Evolutionary conservation across 2,888 invertebrate species (phyloP).

Genomic region (Slavum lentiscoides): DNA sequence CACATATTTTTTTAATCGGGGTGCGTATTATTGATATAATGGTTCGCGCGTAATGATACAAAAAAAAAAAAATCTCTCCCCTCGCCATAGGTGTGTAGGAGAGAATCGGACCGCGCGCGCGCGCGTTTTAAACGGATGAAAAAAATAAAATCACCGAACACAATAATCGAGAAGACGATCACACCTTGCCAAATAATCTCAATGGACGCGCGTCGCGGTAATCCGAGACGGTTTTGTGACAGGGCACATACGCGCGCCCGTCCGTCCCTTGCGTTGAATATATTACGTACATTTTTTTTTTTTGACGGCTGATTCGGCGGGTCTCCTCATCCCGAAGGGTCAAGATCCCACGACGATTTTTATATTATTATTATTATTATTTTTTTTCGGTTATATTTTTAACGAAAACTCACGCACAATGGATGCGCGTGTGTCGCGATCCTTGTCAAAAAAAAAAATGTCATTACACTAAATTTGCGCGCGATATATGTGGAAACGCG

Average conservation of each 20-base stretch:
- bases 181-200: slow-evolving; percentile 51
- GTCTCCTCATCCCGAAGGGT: slow-evolving; percentile 11
- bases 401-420: slow-evolving; percentile 22
- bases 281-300: too few relatives aligned
- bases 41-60: slow-evolving; percentile 21
- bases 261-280: too few relatives aligned
- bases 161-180: slow-evolving; percentile 38
- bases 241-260: not conserved
- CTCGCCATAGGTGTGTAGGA: not conserved
- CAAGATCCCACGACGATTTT: slow-evolving; percentile 48
- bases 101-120: slow-evolving; percentile 32
- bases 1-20: too few relatives aligned
- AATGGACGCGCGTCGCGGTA: slow-evolving; percentile 43
- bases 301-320: slow-evolving; percentile 6
- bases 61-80: slow-evolving; percentile 18
- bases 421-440: slow-evolving; percentile 29
- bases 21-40: slow-evolving; percentile 34
- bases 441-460: slow-evolving; percentile 31
- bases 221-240: slow-evolving; percentile 49
- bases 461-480: slow-evolving; percentile 34
- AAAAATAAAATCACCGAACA: slow-evolving; percentile 5
- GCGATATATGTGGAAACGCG: too few relatives aligned
- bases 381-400: slow-evolving; percentile 11
- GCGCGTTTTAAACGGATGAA: slow-evolving; percentile 51
- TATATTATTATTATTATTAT: not conserved